Evolutionary conservation across 2,113 vertebrate genomes (phyloP).

Genomic region (Tor tambroides): DNA sequence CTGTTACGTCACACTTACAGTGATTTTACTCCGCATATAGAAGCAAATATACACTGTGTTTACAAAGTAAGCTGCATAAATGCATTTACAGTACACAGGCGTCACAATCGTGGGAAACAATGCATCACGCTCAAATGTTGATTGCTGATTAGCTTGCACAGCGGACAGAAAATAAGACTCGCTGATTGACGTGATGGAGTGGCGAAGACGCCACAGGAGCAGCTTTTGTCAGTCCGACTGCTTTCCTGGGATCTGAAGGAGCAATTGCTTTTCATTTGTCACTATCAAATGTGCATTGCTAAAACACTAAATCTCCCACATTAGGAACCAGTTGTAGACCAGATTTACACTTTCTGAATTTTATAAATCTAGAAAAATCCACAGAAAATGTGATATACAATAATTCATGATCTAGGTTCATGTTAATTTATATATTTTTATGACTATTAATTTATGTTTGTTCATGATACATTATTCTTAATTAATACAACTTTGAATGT

Average conservation of each 20-base stretch:
- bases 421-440: not conserved
- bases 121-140: not conserved
- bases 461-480: not conserved
- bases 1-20: not conserved
- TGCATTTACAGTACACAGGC: not conserved
- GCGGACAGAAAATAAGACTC: not conserved
- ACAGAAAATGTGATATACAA: not conserved
- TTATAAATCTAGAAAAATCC: too few relatives aligned
- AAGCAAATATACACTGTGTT: not conserved
- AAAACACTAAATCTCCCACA: too few relatives aligned
- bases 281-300: too few relatives aligned
- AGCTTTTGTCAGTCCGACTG: not conserved
- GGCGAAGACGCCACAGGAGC: not conserved
- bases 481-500: too few relatives aligned
- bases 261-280: too few relatives aligned
- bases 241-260: not conserved
- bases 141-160: not conserved
- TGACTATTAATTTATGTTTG: not conserved
- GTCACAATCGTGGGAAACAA: not conserved
- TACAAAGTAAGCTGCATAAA: not conserved
- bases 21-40: not conserved
- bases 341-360: too few relatives aligned
- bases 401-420: not conserved
- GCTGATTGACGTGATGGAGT: conserved; percentile 20
- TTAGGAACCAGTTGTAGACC: not conserved